Evolutionary conservation across 92 coral and sea anemone species (phyloP).

Genomic region (Paramuricea clavata): DNA sequence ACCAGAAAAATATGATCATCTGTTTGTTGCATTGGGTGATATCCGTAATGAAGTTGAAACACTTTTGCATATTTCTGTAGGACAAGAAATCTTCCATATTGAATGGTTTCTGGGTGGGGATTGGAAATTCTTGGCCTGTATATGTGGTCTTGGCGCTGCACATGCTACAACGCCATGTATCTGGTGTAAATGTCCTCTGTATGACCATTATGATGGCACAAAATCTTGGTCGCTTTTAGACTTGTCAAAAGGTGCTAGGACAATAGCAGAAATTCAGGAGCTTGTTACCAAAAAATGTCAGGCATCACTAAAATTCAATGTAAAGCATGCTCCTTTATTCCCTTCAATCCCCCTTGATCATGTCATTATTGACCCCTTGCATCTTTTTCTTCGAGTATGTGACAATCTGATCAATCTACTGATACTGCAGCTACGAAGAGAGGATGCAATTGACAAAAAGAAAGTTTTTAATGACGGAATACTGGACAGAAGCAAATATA

Average conservation of each 20-base stretch:
- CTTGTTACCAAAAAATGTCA: not conserved
- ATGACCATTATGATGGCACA: constrained; percentile 26
- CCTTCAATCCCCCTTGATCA: too few species aligned
- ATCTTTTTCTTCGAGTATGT: too few species aligned
- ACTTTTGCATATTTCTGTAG: constrained; percentile 1
- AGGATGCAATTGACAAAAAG: too few species aligned
- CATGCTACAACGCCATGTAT: constrained; percentile 41
- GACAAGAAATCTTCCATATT: not conserved
- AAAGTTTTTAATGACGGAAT: too few species aligned
- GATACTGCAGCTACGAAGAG: too few species aligned
- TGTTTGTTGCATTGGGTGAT: too few species aligned
- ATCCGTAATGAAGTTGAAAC: constrained; percentile 11
- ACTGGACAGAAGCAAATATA: too few species aligned
- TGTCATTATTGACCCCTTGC: too few species aligned
- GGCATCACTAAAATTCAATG: too few species aligned
- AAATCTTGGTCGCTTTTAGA: constrained; percentile 36
- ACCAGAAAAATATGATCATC: constrained; percentile 20
- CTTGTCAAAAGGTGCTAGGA: constrained; percentile 38
- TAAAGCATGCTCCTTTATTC: too few species aligned
- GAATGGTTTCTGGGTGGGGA: constrained; percentile 44
- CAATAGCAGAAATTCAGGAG: not conserved
- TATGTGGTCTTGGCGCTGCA: constrained; percentile 45
- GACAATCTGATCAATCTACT: too few species aligned
- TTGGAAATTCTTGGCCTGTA: constrained; percentile 42
- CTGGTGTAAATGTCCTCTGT: constrained; percentile 53